Base-by-base conservation (phyloP, 2,888 invertebrate species). In the Meloe dianella region DNA sequence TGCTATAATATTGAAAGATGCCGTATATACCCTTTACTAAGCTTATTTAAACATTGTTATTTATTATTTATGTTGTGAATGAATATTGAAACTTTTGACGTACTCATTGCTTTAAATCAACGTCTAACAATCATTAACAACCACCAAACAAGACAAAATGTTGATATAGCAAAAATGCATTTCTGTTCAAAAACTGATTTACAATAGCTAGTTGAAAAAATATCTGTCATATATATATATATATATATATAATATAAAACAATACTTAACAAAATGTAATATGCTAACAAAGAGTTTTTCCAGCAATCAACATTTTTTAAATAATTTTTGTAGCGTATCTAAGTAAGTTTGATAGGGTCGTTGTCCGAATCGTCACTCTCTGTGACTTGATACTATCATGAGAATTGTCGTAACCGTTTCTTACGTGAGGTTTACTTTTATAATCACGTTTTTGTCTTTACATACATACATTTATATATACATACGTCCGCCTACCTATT, bases 371-470 rank as follows among this genome's bases (percentile, higher is more conserved):
- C 62, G 66, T 66, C 66, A 66, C 62, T 61, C 66, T 66, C 61
- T 66, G 66, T 66, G 66, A 66, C 63, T 63, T 29, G 60, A 41
- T 63, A 59, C 30, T 27, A 30, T 61, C 66, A 66, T 63, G 66
- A 66, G 66, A 66, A 66, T 66, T 54, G 62, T 24, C 56, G 60
- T 58, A 63, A 66, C 63, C 66, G 66, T 63, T 68, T 74, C 60
- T 58, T 72, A 73, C 69, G 70, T 71, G 74, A 73, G 69, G 68
- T 71, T 74, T 70, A 68, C 68, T 70, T 73, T 74, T 71, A 74
- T 74, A 73, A 74, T 73, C 72, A 68, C 70, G 71, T 72, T 68
- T 72, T 72, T 72, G 70, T 72, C 66, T 68, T 71, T 72, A 60
- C 70, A 60, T 66, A 70, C 61, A 57, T 60, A 62, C 54, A 64